Conservation (phyloP, 1,140 invertebrate genomes). For the Atta colombica region DNA sequence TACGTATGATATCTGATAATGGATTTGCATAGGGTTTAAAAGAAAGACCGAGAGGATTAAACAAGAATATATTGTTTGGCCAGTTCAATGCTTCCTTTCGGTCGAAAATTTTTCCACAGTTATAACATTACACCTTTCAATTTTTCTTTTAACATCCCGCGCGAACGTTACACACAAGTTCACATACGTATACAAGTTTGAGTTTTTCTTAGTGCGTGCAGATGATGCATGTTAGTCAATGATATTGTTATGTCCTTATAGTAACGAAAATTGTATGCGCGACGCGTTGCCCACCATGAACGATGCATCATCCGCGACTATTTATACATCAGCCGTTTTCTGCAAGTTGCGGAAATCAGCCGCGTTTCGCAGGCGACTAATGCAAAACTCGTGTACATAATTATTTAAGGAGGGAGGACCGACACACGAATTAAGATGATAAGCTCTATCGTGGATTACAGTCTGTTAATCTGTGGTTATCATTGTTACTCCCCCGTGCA, state of each 20-base stretch:
- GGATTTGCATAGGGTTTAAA: background rate
- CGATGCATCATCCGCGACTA: constrained; percentile 32
- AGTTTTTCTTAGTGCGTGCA: constrained; percentile 18
- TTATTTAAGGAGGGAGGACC: constrained; percentile 40
- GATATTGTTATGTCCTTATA: constrained; percentile 53
- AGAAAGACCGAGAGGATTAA: background rate
- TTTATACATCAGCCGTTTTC: constrained; percentile 42
- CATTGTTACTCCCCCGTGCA: constrained; percentile 40
- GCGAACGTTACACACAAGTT: background rate
- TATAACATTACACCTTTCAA: background rate
- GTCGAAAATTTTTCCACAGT: background rate
- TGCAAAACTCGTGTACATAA: constrained; percentile 66
- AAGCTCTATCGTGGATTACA: constrained; percentile 53
- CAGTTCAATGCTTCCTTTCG: background rate
- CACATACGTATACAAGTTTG: background rate
- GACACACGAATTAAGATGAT: constrained; percentile 42
- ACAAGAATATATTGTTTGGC: background rate
- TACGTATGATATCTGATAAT: constrained; percentile 7
- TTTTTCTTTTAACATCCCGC: background rate
- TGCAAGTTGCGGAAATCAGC: background rate
- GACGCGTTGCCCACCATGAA: background rate
- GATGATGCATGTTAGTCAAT: constrained; percentile 43
- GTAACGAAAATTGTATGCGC: constrained; percentile 14
- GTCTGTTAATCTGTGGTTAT: constrained; percentile 58
- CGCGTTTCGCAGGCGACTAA: constrained; percentile 25